Evolutionary conservation across 2,888 invertebrate species (phyloP), one percentile per base, ranked within the genome.

Genomic region (Andricus quercusramuli): DNA sequence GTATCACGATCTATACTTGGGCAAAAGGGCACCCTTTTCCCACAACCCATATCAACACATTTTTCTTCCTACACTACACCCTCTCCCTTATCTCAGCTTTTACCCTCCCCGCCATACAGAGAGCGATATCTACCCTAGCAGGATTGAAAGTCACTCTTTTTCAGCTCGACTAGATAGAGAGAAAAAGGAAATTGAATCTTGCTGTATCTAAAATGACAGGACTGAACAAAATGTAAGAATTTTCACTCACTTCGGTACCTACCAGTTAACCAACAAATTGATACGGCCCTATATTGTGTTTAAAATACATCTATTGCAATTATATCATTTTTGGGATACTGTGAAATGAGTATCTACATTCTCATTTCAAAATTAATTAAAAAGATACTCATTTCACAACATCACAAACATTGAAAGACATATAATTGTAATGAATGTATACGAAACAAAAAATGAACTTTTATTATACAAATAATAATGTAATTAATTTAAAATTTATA

Each of bases 151-250:
- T 86, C 83, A 84, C 83, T 85, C 81, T 83, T 86, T 84, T 84
- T 83, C 84, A 80, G 83, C 83, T 83, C 82, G 84, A 82, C 84
- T 80, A 51, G 70, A 77, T 25, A 78, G 65, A 79, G 41, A 70
- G 66, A 79, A 80, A 86, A 86, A 90, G 89, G 90, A 90, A 92
- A 92, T 92, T 92, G 91, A 91, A 91, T 91, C 89, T 89, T 85
- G 88, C 88, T 90, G 90, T 91, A 91, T 92, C 91, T 90, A 84
- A 85, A 85, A 84, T 84, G 86, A 86, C 82, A 84, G 83, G 82
- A 84, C 80, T 84, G 84, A 85, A 82, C 11, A 83, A 85, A 85
- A 83, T 84, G 84, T 83, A 80, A 79, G 78, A 79, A 79, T 83
- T 79, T 80, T 79, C 77, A 80, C 66, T 81, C 70, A 22, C 70